Percentiles rank a stretch among this genome's conserved stretches.
phyloP scores from a whole-genome alignment of 2,113 vertebrate genomes.

The Pampusana beccarii region DNA sequence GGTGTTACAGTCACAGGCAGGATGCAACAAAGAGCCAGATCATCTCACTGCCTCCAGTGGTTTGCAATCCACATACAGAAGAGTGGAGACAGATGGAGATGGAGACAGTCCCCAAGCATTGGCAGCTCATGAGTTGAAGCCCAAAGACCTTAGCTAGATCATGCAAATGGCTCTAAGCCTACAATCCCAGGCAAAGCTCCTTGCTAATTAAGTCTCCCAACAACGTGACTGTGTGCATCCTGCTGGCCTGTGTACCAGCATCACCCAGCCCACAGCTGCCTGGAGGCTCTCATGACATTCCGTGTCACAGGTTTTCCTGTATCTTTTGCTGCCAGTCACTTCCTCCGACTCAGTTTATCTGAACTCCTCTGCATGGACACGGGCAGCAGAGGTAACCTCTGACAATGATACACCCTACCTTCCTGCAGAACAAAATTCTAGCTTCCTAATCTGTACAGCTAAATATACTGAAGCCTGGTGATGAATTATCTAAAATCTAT shows the following conservation, averaged over 20 bases:
- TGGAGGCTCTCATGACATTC: neutral
- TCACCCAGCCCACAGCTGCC: neutral
- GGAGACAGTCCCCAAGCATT: neutral
- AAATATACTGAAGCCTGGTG: neutral
- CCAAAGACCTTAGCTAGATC: neutral
- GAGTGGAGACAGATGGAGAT: neutral
- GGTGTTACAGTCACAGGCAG: neutral
- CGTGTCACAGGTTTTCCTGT: neutral
- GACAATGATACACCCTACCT: neutral
- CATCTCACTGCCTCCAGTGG: neutral
- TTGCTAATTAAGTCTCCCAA: neutral
- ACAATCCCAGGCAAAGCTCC: neutral
- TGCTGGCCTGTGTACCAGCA: neutral
- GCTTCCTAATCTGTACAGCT: constrained; percentile 15
- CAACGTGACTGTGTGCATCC: rapidly evolving
- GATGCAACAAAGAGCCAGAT: neutral
- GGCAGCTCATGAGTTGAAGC: neutral
- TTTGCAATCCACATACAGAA: neutral
- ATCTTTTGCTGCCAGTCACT: neutral
- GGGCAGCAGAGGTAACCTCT: neutral
- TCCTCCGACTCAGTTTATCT: neutral
- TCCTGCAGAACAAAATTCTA: neutral
- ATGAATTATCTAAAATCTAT: constrained; percentile 47
- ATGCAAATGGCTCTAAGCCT: neutral
- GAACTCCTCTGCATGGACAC: neutral